Base-by-base conservation (phyloP, 1,140 invertebrate genomes). In the Hycleus phaleratus region DNA sequence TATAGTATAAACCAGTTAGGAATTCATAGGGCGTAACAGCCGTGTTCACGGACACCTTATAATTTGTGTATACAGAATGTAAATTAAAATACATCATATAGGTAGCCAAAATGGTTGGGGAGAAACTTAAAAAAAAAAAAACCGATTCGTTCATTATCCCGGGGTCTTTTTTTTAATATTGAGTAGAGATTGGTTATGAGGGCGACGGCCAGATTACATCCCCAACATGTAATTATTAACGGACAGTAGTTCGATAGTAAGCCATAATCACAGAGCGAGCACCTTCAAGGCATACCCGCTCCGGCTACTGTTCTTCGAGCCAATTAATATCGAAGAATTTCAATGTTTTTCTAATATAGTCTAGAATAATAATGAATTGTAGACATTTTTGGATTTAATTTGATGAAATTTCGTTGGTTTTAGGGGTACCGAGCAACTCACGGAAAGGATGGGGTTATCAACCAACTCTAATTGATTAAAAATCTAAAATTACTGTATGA, bases 341-440 rank as follows among this genome's bases (percentile, higher is more conserved):
- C 18, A 18, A 7, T 39, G 2, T 39, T 39, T 39, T 6, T 39
- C 18, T 6, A 39, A 7, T 39, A 7, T 39, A 39, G 38, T 7
- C 10, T 7, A 39, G 38, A 39, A 39, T 39, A 39, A 39, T 39
- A 39, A 39, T 39, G 10, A 7, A 39, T n/a, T n/a, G 9, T 42
- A 11, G 9, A 42, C 40, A 42, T n/a, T 42, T 42, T 42, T 42
- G 9, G 40, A 10, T 42, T 5, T 42, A 54, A 49, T 32, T 50
- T 46, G 46, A 56, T 59, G 11, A 48, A 10, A 56, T 58, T 65
- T 58, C 42, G 47, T 66, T 64, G 59, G 58, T 68, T 68, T 38
- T 60, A 68, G 66, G 66, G 9, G 66, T 66, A 56, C 64, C 66
- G 44, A 60, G 58, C 42, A 64, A 59, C 12, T 65, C 66, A n/a